Conservation (phyloP, 2,888 invertebrate genomes). For the Halictus ligatus region DNA sequence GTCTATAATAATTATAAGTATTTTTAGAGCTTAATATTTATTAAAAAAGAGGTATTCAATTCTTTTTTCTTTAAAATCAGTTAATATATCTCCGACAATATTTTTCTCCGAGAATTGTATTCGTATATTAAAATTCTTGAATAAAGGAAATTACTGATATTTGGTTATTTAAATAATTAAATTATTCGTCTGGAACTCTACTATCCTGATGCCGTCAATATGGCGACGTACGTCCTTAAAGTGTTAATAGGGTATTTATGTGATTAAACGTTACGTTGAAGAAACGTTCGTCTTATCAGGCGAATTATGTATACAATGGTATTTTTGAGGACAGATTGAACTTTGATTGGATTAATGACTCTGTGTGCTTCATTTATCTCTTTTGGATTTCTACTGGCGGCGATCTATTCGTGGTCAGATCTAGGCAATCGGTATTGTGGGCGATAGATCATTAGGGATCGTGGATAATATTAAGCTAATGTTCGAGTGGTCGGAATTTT, state of each 20-base stretch:
- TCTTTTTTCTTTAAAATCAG: no score
- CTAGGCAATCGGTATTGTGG: not conserved
- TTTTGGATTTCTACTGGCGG: not conserved
- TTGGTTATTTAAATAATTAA: no score
- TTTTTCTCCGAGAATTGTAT: no score
- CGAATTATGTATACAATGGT: not conserved
- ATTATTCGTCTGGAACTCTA: no score
- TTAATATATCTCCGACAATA: no score
- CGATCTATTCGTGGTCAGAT: conserved; percentile 2
- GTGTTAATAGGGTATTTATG: not conserved
- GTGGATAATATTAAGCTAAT: not conserved
- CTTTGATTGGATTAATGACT: conserved; percentile 1
- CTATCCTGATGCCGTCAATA: not conserved
- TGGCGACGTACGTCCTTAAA: not conserved
- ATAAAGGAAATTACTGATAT: no score
- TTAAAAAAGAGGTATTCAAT: no score
- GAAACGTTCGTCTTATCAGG: not conserved
- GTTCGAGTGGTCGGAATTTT: not conserved
- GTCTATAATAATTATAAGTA: no score
- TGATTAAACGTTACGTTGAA: not conserved
- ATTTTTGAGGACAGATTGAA: not conserved
- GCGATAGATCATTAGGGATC: not conserved
- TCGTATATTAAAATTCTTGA: no score
- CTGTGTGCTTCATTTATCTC: not conserved
- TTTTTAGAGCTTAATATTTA: no score